Evolutionary conservation across 2,888 invertebrate species (phyloP), one percentile per base, ranked within the genome.

Genomic region (Sphinx pinastri): DNA sequence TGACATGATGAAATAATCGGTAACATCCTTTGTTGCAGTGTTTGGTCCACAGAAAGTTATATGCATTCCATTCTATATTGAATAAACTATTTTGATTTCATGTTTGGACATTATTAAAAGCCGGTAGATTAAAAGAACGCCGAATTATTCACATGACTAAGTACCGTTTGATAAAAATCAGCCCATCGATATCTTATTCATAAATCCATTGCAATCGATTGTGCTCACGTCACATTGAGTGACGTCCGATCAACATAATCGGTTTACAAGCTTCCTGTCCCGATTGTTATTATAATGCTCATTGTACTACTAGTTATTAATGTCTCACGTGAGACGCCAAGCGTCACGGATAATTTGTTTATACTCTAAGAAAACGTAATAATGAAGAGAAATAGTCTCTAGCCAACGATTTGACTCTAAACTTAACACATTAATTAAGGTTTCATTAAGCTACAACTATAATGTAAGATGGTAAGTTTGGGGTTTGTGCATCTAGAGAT

Each of bases 221-320:
- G 88, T 91, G 83, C 79, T 76, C 81, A 82, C 86, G 89, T 90
- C 91, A 86, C 79, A 84, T 81, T 87, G 89, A 90, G 86, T 89
- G 91, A 92, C 89, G 86, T 87, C 78, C 85, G 88, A 89, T 91
- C 91, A 88, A 76, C 84, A 82, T 93, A 93, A 93, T 93, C 93
- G 92, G 90, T 91, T 93, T 92, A 92, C 84, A 81, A 83, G 88
- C 90, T 90, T 90, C 90, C 89, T 88, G 89, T 84, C 79, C 80
- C 87, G 84, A 90, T 90, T 91, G 90, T 91, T 86, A 90, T 90
- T 91, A 83, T 90, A 90, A 91, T 87, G 76, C 81, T 77, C 84
- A 86, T 88, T 90, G 89, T 89, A 89, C 86, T 89, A 89, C 87
- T 80, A 87, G 88, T 86, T 91, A 92, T 92, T 91, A 92, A 88